Conservation (phyloP, 2,797 vertebrate genomes). For the Anabacerthia variegaticeps region DNA sequence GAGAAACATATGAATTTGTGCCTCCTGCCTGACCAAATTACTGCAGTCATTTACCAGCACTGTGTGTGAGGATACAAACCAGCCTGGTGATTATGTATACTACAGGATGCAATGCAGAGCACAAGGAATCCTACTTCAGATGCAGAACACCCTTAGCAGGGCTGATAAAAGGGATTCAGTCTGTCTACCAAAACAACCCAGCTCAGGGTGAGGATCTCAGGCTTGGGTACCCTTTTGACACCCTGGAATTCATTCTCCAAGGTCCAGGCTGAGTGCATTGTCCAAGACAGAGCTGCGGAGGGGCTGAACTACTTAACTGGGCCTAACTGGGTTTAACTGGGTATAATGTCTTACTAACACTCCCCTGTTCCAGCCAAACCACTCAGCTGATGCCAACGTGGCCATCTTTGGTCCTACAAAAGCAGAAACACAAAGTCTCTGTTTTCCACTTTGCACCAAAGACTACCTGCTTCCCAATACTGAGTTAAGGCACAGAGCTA, state of each 20-base stretch:
- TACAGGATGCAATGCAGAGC: neutral
- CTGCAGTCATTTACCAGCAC: neutral
- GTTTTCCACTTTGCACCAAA: neutral
- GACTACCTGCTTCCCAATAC: neutral
- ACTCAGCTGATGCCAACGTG: neutral
- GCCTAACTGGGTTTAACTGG: too few species aligned
- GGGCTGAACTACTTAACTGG: neutral
- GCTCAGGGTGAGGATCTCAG: neutral
- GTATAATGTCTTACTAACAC: neutral
- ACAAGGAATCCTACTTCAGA: neutral
- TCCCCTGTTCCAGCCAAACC: neutral
- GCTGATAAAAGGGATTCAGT: neutral
- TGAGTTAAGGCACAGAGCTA: neutral
- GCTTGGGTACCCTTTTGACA: accelerated
- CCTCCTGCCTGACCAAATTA: neutral
- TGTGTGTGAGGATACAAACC: neutral
- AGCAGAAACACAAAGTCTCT: neutral
- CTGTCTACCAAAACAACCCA: neutral
- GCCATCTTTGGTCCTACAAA: neutral
- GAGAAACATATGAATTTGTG: neutral
- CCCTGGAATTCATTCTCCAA: neutral
- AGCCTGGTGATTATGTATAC: neutral
- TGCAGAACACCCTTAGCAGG: neutral
- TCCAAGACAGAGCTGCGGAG: neutral
- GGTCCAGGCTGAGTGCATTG: neutral